Conservation (phyloP, 1,140 invertebrate species). For the Dreissena rostriformis region DNA sequence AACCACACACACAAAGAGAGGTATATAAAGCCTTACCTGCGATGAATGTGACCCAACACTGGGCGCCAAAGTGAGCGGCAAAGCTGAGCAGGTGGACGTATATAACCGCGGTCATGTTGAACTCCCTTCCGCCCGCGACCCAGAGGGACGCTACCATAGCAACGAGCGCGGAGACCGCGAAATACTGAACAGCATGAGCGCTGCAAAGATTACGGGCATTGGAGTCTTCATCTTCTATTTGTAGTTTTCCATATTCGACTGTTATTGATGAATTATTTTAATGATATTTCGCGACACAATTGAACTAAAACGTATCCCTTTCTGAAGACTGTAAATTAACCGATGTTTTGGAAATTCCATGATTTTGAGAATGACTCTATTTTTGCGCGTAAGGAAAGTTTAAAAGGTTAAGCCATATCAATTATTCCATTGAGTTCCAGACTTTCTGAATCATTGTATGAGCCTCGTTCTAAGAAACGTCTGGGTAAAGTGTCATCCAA, state of each 20-base stretch:
- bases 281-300: neutral
- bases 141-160: neutral
- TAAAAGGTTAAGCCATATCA: too few species aligned
- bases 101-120: neutral
- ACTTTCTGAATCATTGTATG: too few species aligned
- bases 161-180: conserved; percentile 1
- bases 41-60: conserved; percentile 56
- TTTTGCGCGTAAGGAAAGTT: too few species aligned
- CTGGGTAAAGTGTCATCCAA: too few species aligned
- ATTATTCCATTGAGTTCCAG: too few species aligned
- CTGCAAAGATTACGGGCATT: conserved; percentile 13
- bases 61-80: conserved; percentile 43
- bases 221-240: too few species aligned
- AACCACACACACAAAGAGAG: neutral
- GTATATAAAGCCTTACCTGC: conserved; percentile 27
- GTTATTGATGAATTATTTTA: neutral
- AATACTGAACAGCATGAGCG: neutral
- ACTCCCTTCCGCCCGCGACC: neutral
- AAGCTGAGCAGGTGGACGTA: conserved; percentile 38
- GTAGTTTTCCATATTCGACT: neutral
- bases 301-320: neutral
- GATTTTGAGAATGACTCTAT: too few species aligned
- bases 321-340: neutral
- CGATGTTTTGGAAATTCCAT: too few species aligned
- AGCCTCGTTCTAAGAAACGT: too few species aligned